Base-by-base conservation (phyloP, 1,140 invertebrate genomes). In the Leptinotarsa undecemlineata region DNA sequence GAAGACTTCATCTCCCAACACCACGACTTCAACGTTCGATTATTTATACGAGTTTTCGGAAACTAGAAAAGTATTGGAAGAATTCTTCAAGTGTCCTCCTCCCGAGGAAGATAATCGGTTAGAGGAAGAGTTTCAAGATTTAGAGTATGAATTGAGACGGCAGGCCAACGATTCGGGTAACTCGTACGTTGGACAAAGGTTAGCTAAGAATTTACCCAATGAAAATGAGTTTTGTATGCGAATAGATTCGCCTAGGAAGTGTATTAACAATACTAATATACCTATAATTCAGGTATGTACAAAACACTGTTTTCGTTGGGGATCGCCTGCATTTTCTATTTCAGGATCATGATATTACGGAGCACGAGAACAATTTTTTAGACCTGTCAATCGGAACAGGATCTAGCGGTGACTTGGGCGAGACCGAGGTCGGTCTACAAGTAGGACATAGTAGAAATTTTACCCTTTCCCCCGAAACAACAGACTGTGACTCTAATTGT, bases 401-500 rank as follows among this genome's bases (percentile, higher is more conserved):
- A 68, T 90, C 91, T 78, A 92, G 91, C 78, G 91, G 92, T 71
- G 90, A 91, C 86, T 86, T 89, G 57, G 90, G 87, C 33, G 90
- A 92, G 81, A 91, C 90, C 3, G 90, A 92, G 81, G 89, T 91
- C 3, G 90, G 90, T 48, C 81, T 90, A 23, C 89, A 90, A 83
- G 89, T 89, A 21, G 90, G 90, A 1, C 90, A 91, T 73, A 91
- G 89, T 77, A 87, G 92, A 26, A 93, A 93, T 85, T 97, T 97
- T 82, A 96, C 95, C 1, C 87, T 97, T 6, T 98, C 95, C 26
- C 95, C 96, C 2, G 96, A 98, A 87, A 96, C 95, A 64, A 98
- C 96, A n/a, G 96, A 98, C 81, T 97, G 95, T 85, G 96, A 96
- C 84, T 96, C 94, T 79, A 94, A 95, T 81, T 92, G 91, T 81